Evolutionary conservation across 1,140 invertebrate species (phyloP).

Genomic region (Lepidostoma basale): DNA sequence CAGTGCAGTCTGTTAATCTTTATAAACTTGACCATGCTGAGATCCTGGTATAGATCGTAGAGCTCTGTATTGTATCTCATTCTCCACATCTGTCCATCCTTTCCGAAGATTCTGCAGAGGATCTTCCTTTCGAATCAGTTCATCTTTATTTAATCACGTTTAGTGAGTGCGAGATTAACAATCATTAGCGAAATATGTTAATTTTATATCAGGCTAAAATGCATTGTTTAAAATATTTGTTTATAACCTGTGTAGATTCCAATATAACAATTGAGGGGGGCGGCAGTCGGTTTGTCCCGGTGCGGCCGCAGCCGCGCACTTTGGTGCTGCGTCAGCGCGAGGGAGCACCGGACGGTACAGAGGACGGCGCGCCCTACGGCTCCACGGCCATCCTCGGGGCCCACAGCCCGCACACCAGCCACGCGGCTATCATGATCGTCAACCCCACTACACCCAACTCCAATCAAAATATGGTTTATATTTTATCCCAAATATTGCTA

Average conservation of each 20-base stretch:
- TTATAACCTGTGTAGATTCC: constrained; percentile 28
- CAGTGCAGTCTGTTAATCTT: too few relatives aligned
- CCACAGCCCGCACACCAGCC: constrained; percentile 57
- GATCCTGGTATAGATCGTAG: too few relatives aligned
- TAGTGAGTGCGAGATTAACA: too few relatives aligned
- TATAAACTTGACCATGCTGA: too few relatives aligned
- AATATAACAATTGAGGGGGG: constrained; percentile 22
- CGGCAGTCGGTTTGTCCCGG: constrained; percentile 57
- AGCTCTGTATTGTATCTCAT: too few relatives aligned
- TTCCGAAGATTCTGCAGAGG: too few relatives aligned
- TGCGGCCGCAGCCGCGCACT: constrained; percentile 56
- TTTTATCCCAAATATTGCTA: neutral
- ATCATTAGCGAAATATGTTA: neutral
- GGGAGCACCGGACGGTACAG: constrained; percentile 27
- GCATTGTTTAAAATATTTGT: too few relatives aligned
- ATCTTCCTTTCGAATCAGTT: too few relatives aligned
- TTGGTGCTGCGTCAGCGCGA: constrained; percentile 40
- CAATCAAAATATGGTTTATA: constrained; percentile 41
- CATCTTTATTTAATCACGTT: too few relatives aligned
- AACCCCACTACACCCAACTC: constrained; percentile 59
- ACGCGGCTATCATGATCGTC: constrained; percentile 61
- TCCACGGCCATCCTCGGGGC: constrained; percentile 47
- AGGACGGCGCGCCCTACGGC: constrained; percentile 13
- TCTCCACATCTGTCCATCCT: too few relatives aligned
- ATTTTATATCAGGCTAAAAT: neutral